Percentiles rank a stretch among this genome's conserved stretches.
These are phyloP conservation scores for Drosophila equinoxialis DNA, from an alignment of 1,140 invertebrate species.

Conservation along the genomic window DNA sequence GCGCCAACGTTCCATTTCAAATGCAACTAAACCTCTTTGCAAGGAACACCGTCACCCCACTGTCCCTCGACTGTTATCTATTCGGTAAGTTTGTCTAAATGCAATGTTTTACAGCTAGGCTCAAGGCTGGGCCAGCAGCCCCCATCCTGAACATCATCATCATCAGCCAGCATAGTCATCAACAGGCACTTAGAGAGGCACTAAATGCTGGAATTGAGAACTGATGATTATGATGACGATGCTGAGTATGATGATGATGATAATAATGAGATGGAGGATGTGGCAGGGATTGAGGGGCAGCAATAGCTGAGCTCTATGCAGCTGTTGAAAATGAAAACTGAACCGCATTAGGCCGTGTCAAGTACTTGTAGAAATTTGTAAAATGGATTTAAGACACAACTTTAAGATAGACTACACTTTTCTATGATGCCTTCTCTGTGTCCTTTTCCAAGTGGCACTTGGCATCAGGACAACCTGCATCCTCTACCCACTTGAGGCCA, in stretches of 20 bases:
- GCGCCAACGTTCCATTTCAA: slow-evolving; percentile 61
- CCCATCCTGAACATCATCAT: background rate
- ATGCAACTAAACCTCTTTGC: slow-evolving; percentile 53
- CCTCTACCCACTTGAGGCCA: slow-evolving; percentile 5
- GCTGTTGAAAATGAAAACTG: slow-evolving; percentile 35
- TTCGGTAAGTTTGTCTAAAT: slow-evolving; percentile 43
- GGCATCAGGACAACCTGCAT: slow-evolving; percentile 9
- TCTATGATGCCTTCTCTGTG: background rate
- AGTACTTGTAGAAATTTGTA: slow-evolving; percentile 35
- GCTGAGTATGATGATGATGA: background rate
- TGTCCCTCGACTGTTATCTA: background rate
- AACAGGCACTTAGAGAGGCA: slow-evolving; percentile 61
- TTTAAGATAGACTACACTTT: slow-evolving; percentile 35
- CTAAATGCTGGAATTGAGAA: slow-evolving; percentile 45
- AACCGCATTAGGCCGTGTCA: slow-evolving; percentile 47
- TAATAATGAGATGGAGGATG: background rate
- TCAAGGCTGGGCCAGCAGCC: slow-evolving; percentile 44
- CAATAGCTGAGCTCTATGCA: background rate
- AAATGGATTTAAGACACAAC: slow-evolving; percentile 38
- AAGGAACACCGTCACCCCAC: background rate
- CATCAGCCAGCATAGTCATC: slow-evolving; percentile 37
- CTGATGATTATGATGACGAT: slow-evolving; percentile 29
- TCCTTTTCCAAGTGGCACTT: slow-evolving; percentile 12
- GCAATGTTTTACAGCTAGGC: slow-evolving; percentile 47
- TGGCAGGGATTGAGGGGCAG: background rate